Evolutionary conservation across 2,797 vertebrate species (phyloP), one percentile per base, ranked within the genome.

Genomic region (Lepidocolaptes lacrymiger): DNA sequence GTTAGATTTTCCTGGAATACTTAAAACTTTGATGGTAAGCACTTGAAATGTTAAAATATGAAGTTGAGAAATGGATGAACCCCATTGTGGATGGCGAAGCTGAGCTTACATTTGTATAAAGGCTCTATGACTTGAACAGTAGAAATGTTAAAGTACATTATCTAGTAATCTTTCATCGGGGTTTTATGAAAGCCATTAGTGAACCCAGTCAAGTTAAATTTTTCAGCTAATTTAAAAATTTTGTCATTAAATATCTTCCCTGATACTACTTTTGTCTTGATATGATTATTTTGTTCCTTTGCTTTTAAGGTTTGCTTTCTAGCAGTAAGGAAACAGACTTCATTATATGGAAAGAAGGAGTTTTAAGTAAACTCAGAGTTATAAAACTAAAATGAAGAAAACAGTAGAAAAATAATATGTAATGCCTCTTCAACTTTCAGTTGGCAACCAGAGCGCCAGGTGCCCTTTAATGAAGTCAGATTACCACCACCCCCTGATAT

Each of bases 381-480:
- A 14, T 63, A 59, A 88, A 91, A 62, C 10, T 19, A 36, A 83
- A 91, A 52, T 0, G 2, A 48, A 71, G 21, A 61, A 49, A 63
- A 27, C 12, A 22, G 2, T 5, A n/a, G 22, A 63, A 68, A 78
- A 69, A 59, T 93, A 75, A 94, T n/a, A 3, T 86, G 11, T 75
- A 61, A 62, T 66, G 6, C 34, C 64, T 92, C 32, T 95, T 91
- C 78, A 79, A 95, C 86, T 84, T 97, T 26, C 91, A 99, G 99
- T 91, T 99, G 99, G 99, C 99, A 99, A 88, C 99, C 99, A 93
- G 99, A 99, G 96, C 99, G 99, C 96, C 99, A 99, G 97, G 99
- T 99, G 97, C 99, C 99, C 94, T 99, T 99, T 95, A 98, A 96
- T 95, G 99, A 99, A 96, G 99, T 99, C 97, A 98, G 99, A 95